Base-by-base conservation (phyloP, 1,140 invertebrate genomes). In the Bombus impatiens region DNA sequence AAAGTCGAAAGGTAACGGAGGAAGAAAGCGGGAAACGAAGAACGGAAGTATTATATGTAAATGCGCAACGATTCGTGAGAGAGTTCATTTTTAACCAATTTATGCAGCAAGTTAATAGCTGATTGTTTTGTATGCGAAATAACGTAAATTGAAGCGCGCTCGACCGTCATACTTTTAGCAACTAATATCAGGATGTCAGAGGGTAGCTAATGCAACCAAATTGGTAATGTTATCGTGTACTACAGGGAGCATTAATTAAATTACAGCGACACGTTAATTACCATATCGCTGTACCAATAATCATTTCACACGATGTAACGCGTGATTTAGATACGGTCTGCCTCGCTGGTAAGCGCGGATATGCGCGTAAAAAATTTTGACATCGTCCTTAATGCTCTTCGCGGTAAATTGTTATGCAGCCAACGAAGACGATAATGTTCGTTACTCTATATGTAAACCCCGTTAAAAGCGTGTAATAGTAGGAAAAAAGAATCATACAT, bases 181-280 rank as follows among this genome's bases (percentile, higher is more conserved):
- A 76, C 44, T 77, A 37, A 78, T 44, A 62, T 37, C 57, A 72
- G 72, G 28, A 76, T 76, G 72, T 62, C 71, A 32, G 70, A 9
- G 65, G 32, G 18, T 9, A 68, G 67, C n/a, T 77, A 83, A 83
- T 57, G 77, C 44, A 84, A 59, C 35, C 65, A 84, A 84, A 84
- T 68, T 84, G 57, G 47, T 57, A 79, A 79, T 84, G 77, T 79
- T 44, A 71, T 44, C 62, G 40, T 35, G n/a, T 35, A n/a, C 67
- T 59, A 79, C 82, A 25, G 76, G 82, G 77, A 59, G 53, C 40
- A 70, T 84, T 84, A 84, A 84, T 84, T 84, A 78, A 84, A 84
- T 84, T 70, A 84, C 35, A 28, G 18, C 53, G 44, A 28, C 40
- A 53, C 82, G 82, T 84, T 78, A 84, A 84, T 84, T 84, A 84